phyloP scores from a whole-genome alignment of 2,797 vertebrate species.

The Menidia menidia region DNA sequence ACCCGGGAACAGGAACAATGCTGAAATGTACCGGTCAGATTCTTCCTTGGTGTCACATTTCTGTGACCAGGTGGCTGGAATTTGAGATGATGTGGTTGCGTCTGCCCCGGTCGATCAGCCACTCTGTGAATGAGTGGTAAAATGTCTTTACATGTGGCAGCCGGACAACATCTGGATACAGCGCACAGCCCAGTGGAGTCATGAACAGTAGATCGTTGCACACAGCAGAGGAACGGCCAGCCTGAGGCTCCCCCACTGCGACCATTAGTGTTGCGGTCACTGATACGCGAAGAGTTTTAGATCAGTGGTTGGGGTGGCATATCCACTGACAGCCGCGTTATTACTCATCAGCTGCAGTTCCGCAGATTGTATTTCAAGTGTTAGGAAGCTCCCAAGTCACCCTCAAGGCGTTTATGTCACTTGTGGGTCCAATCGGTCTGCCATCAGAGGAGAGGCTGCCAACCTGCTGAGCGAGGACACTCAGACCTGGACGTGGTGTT shows the following conservation, averaged over 20 bases:
- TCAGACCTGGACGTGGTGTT: slow-evolving; percentile 55
- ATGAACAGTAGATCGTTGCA: slow-evolving; percentile 27
- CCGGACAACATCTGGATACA: slow-evolving; percentile 44
- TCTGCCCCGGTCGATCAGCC: slow-evolving; percentile 58
- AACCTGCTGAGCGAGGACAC: slow-evolving; percentile 63
- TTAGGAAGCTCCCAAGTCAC: slow-evolving; percentile 80
- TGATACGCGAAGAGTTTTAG: slow-evolving; percentile 78
- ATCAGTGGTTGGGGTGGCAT: slow-evolving; percentile 77
- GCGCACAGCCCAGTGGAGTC: slow-evolving; percentile 28
- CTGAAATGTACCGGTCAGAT: slow-evolving; percentile 61
- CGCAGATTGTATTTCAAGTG: slow-evolving; percentile 83
- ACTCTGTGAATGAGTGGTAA: slow-evolving; percentile 67
- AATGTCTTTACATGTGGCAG: slow-evolving; percentile 61
- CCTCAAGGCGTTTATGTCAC: slow-evolving; percentile 79
- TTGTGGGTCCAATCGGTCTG: slow-evolving; percentile 69
- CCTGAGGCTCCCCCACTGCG: slow-evolving; percentile 42
- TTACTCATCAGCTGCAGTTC: slow-evolving; percentile 84
- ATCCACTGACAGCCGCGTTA: slow-evolving; percentile 82
- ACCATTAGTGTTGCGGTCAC: slow-evolving; percentile 66
- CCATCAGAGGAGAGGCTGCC: slow-evolving; percentile 57
- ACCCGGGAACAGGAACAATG: slow-evolving; percentile 31
- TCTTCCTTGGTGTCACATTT: slow-evolving; percentile 76
- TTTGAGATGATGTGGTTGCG: slow-evolving; percentile 69
- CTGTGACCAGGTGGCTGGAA: slow-evolving; percentile 74
- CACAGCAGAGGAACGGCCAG: slow-evolving; percentile 23